Base-by-base conservation (phyloP, 2,888 invertebrate species). In the Philereme vetulata region DNA sequence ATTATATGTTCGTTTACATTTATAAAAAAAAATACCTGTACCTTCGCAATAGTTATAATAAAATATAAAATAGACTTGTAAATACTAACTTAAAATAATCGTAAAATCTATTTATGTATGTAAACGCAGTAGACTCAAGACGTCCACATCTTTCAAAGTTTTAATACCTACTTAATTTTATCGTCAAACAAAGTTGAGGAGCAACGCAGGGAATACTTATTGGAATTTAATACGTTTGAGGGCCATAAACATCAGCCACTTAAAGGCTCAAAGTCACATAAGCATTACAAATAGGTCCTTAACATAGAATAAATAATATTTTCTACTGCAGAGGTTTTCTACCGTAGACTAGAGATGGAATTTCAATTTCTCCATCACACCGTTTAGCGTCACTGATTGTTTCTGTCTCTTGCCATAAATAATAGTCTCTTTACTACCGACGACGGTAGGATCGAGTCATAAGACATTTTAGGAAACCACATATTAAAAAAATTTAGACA, bases 161-260 rank as follows among this genome's bases (percentile, higher is more conserved):
- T 58, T 55, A 55, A 62, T 55, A 51, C 42, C 48, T 58, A 58
- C 62, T 60, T 60, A 48, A 64, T 64, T 64, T 64, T 56, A 60
- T 60, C 60, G 56, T 45, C 51, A 51, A 64, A 62, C 62, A 62
- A 62, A 58, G 51, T 62, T 62, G 45, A 47, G 58, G 55, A 51
- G 51, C 55, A 55, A 9, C 35, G 51, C 10, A 54, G 45, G 45
- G 62, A 58, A 58, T 59, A 62, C 58, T 62, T 62, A 62, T 62
- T 52, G 62, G 58, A 56, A 52, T 62, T 62, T 62, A 62, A 62
- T 55, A 55, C 55, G 55, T 48, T 51, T 11, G 49, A 45, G 52
- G 58, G 32, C 51, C 48, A 54, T 64, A 60, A 64, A 60, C 56
- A 60, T 57, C 44, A 48, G 35, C 34, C 53, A 60, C 56, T 60